These are phyloP conservation scores for Sprattus sprattus DNA, from an alignment of 2,113 vertebrate species.

Conservation along the genomic window DNA sequence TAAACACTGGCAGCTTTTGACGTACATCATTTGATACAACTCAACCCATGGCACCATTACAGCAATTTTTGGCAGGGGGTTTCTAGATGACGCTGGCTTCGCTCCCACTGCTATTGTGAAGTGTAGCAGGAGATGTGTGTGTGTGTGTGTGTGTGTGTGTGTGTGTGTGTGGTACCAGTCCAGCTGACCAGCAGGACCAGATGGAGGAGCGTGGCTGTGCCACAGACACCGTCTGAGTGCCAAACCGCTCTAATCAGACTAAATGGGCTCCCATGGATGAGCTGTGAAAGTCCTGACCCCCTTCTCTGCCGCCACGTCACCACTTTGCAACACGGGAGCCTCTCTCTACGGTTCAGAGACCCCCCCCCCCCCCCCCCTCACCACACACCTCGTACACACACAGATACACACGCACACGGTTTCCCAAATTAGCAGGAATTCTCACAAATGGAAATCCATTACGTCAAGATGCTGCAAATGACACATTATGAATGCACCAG, in stretches of 20 bases:
- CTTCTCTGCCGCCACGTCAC: conserved; percentile 28
- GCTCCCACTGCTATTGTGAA: not conserved
- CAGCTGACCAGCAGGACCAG: conserved; percentile 12
- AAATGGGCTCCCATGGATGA: conserved; percentile 55
- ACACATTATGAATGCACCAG: conserved; percentile 70
- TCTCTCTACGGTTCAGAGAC: conserved; percentile 39
- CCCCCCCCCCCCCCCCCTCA: no score
- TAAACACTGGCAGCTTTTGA: not conserved
- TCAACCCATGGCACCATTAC: not conserved
- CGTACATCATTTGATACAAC: conserved; percentile 2
- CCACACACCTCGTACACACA: not conserved
- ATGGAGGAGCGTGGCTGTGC: not conserved
- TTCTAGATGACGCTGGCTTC: not conserved
- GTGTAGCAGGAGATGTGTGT: no score
- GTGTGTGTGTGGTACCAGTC: not conserved
- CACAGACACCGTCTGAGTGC: conserved; percentile 6
- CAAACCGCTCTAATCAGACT: conserved; percentile 20
- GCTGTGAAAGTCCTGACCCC: conserved; percentile 46
- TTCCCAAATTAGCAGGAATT: conserved; percentile 58
- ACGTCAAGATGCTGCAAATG: conserved; percentile 63
- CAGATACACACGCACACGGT: conserved; percentile 17
- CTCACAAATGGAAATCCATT: conserved; percentile 64
- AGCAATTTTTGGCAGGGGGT: not conserved
- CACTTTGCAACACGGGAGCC: conserved; percentile 26
- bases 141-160: no score